phyloP scores from a whole-genome alignment of 2,113 vertebrate species.

The Scatophagus argus region DNA sequence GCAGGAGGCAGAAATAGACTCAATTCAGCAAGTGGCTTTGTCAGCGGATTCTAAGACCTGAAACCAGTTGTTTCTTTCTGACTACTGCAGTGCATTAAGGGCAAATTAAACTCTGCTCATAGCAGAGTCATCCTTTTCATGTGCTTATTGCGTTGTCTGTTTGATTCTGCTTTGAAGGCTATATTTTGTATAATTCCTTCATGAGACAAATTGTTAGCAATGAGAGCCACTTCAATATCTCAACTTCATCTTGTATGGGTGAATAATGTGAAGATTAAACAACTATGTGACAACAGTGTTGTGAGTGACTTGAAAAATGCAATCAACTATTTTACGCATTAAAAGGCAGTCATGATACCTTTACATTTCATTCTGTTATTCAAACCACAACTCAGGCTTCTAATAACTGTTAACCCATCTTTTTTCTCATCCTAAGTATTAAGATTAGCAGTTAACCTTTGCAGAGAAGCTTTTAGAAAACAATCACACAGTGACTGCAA shows the following conservation, averaged over 20 bases:
- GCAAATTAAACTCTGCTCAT: neutral
- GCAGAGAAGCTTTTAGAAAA: too few relatives aligned
- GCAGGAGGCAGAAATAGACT: constrained; percentile 66
- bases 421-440: too few relatives aligned
- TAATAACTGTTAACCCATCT: too few relatives aligned
- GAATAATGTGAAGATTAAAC: neutral
- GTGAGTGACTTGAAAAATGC: neutral
- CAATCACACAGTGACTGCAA: neutral
- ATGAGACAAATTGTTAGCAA: neutral
- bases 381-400: too few relatives aligned
- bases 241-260: neutral
- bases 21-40: constrained; percentile 39
- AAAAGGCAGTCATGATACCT: too few relatives aligned
- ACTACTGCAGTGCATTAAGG: constrained; percentile 19
- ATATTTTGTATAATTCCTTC: neutral
- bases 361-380: too few relatives aligned
- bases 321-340: too few relatives aligned
- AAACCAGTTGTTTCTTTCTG: constrained; percentile 43
- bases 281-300: too few relatives aligned
- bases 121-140: neutral
- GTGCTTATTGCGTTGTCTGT: neutral
- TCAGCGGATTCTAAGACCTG: constrained; percentile 47
- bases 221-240: neutral
- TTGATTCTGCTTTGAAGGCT: neutral
- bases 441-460: too few relatives aligned